phyloP scores from a whole-genome alignment of 2,888 invertebrate genomes.

The Scaptodrosophila latifasciaeformis region DNA sequence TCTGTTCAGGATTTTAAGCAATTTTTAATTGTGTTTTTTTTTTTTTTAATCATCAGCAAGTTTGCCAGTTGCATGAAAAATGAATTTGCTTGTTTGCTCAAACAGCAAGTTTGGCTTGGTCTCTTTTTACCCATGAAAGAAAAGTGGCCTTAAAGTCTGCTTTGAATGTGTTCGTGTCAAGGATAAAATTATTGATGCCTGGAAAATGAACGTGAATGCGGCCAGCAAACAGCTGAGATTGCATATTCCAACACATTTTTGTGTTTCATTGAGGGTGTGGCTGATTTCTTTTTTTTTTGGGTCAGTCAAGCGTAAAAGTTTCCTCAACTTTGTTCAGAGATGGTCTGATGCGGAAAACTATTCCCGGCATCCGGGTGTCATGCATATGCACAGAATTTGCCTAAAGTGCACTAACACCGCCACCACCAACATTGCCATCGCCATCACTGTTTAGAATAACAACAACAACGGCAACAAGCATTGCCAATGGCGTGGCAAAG shows the following conservation, averaged over 20 bases:
- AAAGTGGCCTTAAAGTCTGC: constrained; percentile 13
- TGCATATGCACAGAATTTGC: constrained; percentile 37
- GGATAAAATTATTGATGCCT: constrained; percentile 54
- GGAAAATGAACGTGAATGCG: constrained; percentile 26
- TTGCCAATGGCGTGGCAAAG: neutral
- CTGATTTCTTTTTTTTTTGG: too few relatives aligned
- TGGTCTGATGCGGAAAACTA: neutral
- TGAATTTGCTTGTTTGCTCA: too few relatives aligned
- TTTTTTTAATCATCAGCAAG: neutral
- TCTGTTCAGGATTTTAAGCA: constrained; percentile 35
- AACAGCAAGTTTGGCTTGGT: too few relatives aligned
- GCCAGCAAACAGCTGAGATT: neutral
- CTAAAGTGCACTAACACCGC: constrained; percentile 39
- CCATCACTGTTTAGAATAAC: too few relatives aligned
- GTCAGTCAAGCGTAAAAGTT: constrained; percentile 38
- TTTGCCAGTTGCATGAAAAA: constrained; percentile 48
- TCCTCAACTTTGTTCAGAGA: constrained; percentile 35
- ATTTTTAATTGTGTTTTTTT: constrained; percentile 61
- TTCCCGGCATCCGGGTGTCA: neutral
- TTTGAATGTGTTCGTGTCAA: constrained; percentile 17
- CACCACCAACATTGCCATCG: too few relatives aligned
- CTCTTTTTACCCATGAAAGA: constrained; percentile 49
- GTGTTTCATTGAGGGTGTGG: neutral
- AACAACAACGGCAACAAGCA: too few relatives aligned
- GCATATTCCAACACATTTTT: too few relatives aligned